phyloP scores from a whole-genome alignment of 2,113 vertebrate species.

The Chionis minor region DNA sequence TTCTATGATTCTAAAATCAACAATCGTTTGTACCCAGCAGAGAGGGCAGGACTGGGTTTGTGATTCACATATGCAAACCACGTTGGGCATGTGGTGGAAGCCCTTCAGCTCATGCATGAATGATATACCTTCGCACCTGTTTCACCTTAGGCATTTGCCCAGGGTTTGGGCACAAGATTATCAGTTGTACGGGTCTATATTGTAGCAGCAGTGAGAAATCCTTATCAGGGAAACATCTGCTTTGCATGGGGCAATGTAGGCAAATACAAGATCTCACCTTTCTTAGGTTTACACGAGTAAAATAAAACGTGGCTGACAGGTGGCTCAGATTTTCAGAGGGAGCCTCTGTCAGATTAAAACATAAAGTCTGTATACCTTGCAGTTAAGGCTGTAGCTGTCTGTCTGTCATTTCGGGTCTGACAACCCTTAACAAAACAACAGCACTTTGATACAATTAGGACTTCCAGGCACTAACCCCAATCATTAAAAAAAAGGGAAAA shows the following conservation, averaged over 20 bases:
- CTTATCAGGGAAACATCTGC: not conserved
- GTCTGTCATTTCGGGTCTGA: not conserved
- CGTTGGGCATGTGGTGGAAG: accelerated
- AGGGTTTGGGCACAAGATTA: not conserved
- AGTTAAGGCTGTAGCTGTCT: not conserved
- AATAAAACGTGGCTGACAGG: not conserved
- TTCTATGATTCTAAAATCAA: not conserved
- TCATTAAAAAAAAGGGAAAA: not conserved
- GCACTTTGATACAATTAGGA: not conserved
- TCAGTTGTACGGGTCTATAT: not conserved
- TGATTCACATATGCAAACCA: accelerated
- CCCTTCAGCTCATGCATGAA: not conserved
- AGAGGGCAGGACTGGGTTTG: not conserved
- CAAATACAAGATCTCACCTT: not conserved
- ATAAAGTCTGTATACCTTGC: not conserved
- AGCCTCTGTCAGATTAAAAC: not conserved
- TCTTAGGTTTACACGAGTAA: accelerated
- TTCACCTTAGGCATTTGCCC: not conserved
- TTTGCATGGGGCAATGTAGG: not conserved
- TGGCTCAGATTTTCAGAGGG: not conserved
- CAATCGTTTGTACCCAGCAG: not conserved
- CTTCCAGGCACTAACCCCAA: not conserved
- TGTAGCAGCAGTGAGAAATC: not conserved
- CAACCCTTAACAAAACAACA: not conserved
- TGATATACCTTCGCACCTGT: not conserved